Conservation (phyloP, 2,113 vertebrate genomes). For the Pelusios castaneus region DNA sequence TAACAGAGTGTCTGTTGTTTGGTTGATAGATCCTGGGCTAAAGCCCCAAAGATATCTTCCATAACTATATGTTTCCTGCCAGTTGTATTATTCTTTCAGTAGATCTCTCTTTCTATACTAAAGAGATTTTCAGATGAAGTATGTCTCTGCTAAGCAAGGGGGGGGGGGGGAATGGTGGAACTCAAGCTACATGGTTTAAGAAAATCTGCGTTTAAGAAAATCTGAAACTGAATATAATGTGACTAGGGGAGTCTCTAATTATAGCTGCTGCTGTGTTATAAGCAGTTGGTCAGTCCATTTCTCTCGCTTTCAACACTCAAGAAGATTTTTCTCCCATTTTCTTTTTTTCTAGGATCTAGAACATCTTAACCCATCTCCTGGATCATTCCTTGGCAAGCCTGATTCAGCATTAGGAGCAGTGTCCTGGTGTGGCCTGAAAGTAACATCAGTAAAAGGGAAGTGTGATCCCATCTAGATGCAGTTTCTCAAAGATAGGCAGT, state of each 20-base stretch:
- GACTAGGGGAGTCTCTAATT: not conserved
- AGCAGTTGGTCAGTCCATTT: not conserved
- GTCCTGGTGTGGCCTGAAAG: not conserved
- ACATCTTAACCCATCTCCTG: not conserved
- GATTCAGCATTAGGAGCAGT: not conserved
- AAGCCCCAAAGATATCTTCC: rapidly evolving
- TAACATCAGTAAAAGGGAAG: not conserved
- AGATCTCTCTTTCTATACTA: not conserved
- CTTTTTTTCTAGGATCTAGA: constrained; percentile 2
- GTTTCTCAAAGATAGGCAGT: rapidly evolving
- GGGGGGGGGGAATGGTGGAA: not conserved
- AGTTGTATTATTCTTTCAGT: rapidly evolving
- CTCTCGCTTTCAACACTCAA: not conserved
- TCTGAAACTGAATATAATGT: rapidly evolving
- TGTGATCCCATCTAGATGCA: rapidly evolving
- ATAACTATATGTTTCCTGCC: not conserved
- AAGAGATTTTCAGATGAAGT: not conserved
- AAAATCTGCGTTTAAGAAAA: not conserved
- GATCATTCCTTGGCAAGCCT: not conserved
- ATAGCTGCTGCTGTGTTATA: not conserved
- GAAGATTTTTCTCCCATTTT: rapidly evolving
- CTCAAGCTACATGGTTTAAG: not conserved
- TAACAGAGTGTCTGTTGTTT: not conserved
- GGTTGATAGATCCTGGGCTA: not conserved
- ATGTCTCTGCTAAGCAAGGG: not conserved